Evolutionary conservation across 2,797 vertebrate species (phyloP), one percentile per base, ranked within the genome.

Genomic region (Pipistrellus pipistrellus): DNA sequence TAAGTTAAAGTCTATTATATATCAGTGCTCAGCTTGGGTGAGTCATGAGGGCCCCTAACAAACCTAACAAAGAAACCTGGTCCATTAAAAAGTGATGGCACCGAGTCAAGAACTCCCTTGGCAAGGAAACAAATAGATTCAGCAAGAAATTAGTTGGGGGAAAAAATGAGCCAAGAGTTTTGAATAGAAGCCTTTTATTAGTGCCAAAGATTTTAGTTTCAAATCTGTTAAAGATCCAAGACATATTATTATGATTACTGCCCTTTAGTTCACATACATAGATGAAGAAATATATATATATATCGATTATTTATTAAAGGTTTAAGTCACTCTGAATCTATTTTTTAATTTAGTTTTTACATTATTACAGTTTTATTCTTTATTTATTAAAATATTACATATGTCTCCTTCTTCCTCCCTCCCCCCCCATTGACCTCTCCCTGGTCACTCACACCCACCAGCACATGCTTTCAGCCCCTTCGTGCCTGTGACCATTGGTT

Each of bases 71-170:
- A 77, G 57, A 82, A 95, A 82, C 57, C 1, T 3, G 9, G 20
- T 38, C 21, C 32, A 55, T 38, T 72, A 88, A 66, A 90, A 86
- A 82, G 5, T 84, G 14, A 92, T 32, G 51, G 66, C 82, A 88
- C 10, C 8, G 17, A 62, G 77, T 85, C 80, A 93, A 95, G 35
- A 93, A 83, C 6, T 87, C 59, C n/a, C 12, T 21, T 80, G 38
- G 23, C 44, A 94, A 83, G 27, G 2, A 83, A 90, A 85, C 85
- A 3, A 68, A 69, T 13, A 81, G 44, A 88, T 41, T 78, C 38
- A 93, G 30, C 20, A 91, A 53, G 71, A 93, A 82, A 81, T 75
- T 3, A 78, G 8, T 8, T 80, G 38, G 12, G 85, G n/a, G 3
- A 10, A 7, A 76, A 68, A 85, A 71, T 25, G 9, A 88, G 2